Conservation (phyloP, 35 echinoderm and acorn worm species). For the Anneissia japonica region DNA sequence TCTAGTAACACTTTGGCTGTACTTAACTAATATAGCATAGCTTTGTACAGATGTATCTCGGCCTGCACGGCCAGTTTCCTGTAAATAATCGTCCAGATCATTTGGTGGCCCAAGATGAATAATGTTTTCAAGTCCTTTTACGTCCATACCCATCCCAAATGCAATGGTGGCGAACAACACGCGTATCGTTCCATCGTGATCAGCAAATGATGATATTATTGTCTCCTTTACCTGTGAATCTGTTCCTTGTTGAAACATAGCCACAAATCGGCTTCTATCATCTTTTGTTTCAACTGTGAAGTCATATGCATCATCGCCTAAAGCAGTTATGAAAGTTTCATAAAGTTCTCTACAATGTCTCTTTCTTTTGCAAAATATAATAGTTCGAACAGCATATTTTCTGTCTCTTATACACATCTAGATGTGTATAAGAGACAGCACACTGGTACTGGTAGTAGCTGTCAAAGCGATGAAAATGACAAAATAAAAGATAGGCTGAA, state of each 20-base stretch:
- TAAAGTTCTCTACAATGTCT: background rate
- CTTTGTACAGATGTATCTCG: background rate
- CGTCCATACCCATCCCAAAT: slow-evolving; percentile 35
- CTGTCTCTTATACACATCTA: background rate
- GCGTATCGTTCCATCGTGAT: background rate
- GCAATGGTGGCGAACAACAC: slow-evolving; percentile 16
- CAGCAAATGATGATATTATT: background rate
- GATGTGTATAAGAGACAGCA: too few relatives aligned
- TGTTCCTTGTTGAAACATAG: slow-evolving; percentile 5
- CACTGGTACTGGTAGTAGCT: too few relatives aligned
- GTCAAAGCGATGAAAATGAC: too few relatives aligned
- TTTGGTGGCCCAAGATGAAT: slow-evolving; percentile 18
- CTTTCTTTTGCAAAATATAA: background rate
- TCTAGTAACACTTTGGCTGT: background rate
- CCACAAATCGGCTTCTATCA: background rate
- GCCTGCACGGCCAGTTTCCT: slow-evolving; percentile 19
- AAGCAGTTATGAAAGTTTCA: background rate
- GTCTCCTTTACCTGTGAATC: background rate
- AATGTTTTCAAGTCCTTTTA: slow-evolving; percentile 8
- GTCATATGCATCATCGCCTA: background rate
- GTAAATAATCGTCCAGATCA: slow-evolving; percentile 13
- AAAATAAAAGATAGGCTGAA: background rate
- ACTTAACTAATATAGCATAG: background rate
- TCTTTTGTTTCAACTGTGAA: background rate
- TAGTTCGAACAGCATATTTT: background rate